phyloP scores from a whole-genome alignment of 1,140 invertebrate species.

The Myzus persicae region DNA sequence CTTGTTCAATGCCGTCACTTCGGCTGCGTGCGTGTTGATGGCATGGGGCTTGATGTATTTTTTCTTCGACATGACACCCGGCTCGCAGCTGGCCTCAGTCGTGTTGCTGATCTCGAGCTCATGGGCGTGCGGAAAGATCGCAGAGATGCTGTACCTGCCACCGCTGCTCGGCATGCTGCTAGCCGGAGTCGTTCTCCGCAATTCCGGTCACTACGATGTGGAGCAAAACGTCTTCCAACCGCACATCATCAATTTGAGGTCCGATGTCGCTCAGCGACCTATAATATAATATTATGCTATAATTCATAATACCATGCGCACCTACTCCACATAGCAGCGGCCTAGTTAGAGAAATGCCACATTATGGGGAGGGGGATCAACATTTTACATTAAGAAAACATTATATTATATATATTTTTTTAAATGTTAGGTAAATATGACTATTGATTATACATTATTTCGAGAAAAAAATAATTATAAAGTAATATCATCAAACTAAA shows the following conservation, averaged over 20 bases:
- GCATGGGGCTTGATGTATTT: constrained; percentile 66
- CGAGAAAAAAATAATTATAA: background rate
- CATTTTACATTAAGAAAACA: background rate
- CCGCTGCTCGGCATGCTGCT: constrained; percentile 62
- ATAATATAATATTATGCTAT: background rate
- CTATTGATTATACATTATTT: background rate
- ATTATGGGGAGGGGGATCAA: background rate
- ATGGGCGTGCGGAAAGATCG: constrained; percentile 56
- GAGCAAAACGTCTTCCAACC: constrained; percentile 58
- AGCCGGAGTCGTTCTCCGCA: constrained; percentile 60
- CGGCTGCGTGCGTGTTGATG: constrained; percentile 19
- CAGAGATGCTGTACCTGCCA: constrained; percentile 58
- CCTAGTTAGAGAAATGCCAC: background rate
- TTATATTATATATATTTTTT: no score
- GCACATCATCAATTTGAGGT: constrained; percentile 60
- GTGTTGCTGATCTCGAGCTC: constrained; percentile 66
- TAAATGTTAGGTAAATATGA: no score
- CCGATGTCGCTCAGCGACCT: background rate
- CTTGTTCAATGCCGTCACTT: background rate
- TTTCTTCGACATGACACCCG: constrained; percentile 76
- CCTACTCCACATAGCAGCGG: background rate
- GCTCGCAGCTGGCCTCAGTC: constrained; percentile 80
- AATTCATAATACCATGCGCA: background rate
- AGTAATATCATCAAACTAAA: background rate
- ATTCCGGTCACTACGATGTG: constrained; percentile 59